These are phyloP conservation scores for Macaria liturata DNA, from an alignment of 2,888 invertebrate genomes.

Conservation along the genomic window DNA sequence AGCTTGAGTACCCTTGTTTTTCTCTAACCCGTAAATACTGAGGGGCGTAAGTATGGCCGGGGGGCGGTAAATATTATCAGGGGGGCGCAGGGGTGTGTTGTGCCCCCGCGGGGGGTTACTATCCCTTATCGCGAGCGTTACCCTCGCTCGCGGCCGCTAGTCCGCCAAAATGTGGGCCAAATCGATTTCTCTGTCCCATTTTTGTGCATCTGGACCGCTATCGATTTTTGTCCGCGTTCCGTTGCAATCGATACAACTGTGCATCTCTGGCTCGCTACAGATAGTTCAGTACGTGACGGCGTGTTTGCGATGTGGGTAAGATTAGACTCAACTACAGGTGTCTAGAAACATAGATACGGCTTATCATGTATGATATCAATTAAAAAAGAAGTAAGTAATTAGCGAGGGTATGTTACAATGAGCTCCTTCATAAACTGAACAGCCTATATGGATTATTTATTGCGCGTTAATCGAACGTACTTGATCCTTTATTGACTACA, in stretches of 20 bases:
- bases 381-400: too few relatives aligned
- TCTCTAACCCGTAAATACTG: slow-evolving; percentile 83
- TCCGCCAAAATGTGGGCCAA: slow-evolving; percentile 81
- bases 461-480: background rate
- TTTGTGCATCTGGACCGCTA: slow-evolving; percentile 82
- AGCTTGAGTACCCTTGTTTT: slow-evolving; percentile 83
- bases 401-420: too few relatives aligned
- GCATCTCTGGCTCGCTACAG: slow-evolving; percentile 2
- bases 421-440: too few relatives aligned
- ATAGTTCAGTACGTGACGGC: background rate
- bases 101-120: slow-evolving; percentile 74
- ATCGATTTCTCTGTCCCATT: slow-evolving; percentile 81
- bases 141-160: slow-evolving; percentile 81
- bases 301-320: too few relatives aligned
- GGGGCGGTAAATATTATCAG: slow-evolving; percentile 83
- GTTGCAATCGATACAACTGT: slow-evolving; percentile 31
- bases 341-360: too few relatives aligned
- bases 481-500: slow-evolving; percentile 24
- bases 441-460: background rate
- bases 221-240: slow-evolving; percentile 60
- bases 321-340: too few relatives aligned
- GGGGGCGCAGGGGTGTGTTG: slow-evolving; percentile 62
- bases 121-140: slow-evolving; percentile 83
- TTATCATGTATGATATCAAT: too few relatives aligned
- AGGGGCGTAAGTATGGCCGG: slow-evolving; percentile 83